Evolutionary conservation across 2,888 invertebrate genomes (phyloP).

Genomic region (Amphipoea oculea): DNA sequence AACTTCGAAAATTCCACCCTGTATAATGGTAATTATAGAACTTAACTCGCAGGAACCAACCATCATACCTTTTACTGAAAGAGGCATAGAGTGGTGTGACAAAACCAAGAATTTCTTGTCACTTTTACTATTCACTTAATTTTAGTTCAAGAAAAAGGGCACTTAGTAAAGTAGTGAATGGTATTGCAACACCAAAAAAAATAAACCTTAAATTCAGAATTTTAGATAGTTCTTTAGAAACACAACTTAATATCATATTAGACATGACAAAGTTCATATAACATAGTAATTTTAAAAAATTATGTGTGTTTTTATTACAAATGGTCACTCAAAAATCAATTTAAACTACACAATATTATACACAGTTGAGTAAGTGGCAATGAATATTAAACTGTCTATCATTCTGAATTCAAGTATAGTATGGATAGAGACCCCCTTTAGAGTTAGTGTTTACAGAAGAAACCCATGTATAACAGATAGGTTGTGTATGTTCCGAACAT

Average conservation of each 20-base stretch:
- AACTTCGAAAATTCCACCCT: no score
- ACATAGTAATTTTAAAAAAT: no score
- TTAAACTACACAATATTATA: neutral
- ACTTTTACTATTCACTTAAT: neutral
- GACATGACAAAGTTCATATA: neutral
- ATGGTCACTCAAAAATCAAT: neutral
- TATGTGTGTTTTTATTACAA: neutral
- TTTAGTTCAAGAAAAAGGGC: neutral
- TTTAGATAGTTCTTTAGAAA: neutral
- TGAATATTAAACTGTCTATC: neutral
- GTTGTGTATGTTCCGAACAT: conserved; percentile 2
- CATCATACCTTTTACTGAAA: conserved; percentile 6
- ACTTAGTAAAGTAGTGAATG: conserved; percentile 7
- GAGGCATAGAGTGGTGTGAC: neutral
- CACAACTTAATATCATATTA: neutral
- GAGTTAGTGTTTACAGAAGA: conserved; percentile 32
- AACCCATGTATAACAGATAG: conserved; percentile 14
- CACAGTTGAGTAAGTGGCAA: neutral
- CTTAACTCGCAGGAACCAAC: conserved; percentile 5
- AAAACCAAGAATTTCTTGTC: neutral
- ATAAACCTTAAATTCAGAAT: conserved; percentile 37
- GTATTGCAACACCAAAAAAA: conserved; percentile 9
- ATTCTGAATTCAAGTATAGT: conserved; percentile 47
- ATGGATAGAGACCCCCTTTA: conserved; percentile 55
- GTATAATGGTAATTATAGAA: conserved; percentile 22